A percentile compares a stretch with the other conserved stretches of the same genome.
Conservation (phyloP, 2,888 invertebrate genomes). For the Drosophila hamatofila region DNA sequence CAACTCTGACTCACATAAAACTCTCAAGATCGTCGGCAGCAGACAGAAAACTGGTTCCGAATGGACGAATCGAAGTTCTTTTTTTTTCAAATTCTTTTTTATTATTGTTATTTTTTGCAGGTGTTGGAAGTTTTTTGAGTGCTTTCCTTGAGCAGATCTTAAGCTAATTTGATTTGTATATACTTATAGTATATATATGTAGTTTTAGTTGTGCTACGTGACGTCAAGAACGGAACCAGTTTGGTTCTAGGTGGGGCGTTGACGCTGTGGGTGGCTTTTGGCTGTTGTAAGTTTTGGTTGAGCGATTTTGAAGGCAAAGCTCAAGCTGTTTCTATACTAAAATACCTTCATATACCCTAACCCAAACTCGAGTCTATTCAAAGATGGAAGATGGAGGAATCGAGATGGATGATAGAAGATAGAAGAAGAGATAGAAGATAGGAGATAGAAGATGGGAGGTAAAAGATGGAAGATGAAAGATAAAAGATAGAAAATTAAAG, state of each 20-base stretch:
- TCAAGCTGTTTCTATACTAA: slow-evolving; percentile 4
- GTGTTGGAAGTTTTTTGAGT: slow-evolving; percentile 17
- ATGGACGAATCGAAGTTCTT: slow-evolving; percentile 7
- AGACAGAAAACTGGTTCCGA: slow-evolving; percentile 27
- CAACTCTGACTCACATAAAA: slow-evolving; percentile 5
- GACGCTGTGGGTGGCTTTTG: slow-evolving; percentile 28
- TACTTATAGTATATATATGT: not conserved
- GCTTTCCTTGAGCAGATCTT: slow-evolving; percentile 14
- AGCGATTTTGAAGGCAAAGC: slow-evolving; percentile 26
- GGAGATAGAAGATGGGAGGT: not conserved
- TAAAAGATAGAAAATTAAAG: not conserved
- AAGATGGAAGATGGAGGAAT: not conserved
- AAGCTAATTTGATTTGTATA: slow-evolving; percentile 10
- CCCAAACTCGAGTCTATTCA: not conserved
- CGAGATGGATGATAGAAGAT: not conserved
- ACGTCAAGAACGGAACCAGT: slow-evolving; percentile 28
- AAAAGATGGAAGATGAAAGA: not conserved
- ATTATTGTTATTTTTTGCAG: slow-evolving; percentile 3
- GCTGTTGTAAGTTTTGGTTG: slow-evolving; percentile 25
- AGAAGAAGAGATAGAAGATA: not conserved
- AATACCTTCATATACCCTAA: slow-evolving; percentile 25
- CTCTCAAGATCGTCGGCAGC: slow-evolving; percentile 1
- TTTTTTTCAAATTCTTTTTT: not conserved
- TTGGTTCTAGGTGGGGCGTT: slow-evolving; percentile 18
- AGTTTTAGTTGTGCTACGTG: slow-evolving; percentile 15